Conservation (phyloP, 2,113 vertebrate species). For the Pseudopipra pipra region DNA sequence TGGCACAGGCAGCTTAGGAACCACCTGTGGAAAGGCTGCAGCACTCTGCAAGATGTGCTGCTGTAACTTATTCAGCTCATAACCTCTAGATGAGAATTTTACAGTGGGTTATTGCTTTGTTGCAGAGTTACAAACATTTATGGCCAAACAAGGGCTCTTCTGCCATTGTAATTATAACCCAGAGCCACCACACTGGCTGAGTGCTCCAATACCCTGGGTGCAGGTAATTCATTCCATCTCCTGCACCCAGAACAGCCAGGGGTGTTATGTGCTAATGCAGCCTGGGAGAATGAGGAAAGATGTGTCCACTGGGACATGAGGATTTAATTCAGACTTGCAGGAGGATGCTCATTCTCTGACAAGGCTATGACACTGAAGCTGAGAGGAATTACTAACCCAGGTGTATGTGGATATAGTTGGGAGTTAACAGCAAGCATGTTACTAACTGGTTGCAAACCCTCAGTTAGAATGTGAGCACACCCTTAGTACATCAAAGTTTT, state of each 20-base stretch:
- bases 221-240: too few species aligned
- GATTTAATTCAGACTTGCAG: background rate
- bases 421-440: background rate
- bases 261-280: background rate
- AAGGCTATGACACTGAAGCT: background rate
- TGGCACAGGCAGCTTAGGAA: background rate
- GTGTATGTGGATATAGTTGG: background rate
- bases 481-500: background rate
- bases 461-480: background rate
- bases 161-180: background rate
- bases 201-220: background rate
- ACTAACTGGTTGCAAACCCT: background rate
- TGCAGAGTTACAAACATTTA: background rate
- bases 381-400: background rate
- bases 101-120: background rate
- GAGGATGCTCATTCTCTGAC: background rate
- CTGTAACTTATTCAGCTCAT: background rate
- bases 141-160: background rate
- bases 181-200: background rate
- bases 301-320: rapidly evolving
- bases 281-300: background rate
- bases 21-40: background rate
- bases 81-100: background rate
- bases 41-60: rapidly evolving
- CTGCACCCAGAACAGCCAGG: background rate